Base-by-base conservation (phyloP, 2,113 vertebrate species). In the Echinops telfairi region DNA sequence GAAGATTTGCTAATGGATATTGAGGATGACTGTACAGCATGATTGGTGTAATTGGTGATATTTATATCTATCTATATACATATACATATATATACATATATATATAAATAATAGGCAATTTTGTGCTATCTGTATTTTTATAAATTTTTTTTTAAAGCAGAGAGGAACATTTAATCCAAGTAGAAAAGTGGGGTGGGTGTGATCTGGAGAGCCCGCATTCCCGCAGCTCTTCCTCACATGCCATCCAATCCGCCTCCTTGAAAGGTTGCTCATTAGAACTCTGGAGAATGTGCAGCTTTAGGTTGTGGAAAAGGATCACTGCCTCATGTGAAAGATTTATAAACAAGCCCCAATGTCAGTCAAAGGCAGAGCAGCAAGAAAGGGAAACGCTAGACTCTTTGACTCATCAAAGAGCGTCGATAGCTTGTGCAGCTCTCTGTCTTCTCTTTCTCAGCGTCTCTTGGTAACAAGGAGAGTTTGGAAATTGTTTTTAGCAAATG, bases 271-370 rank as follows among this genome's bases (percentile, higher is more conserved):
- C 25, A 80, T 88, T 90, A 94, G 91, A 95, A 95, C 40, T 92
- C 75, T 5, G 0, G 68, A 96, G 86, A 93, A 93, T 88, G 90
- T 86, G 82, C 62, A 93, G 58, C 88, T 95, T 83, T 95, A 96
- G 79, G 23, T 91, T 90, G 96, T 96, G 85, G 94, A 95, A 95
- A 97, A 87, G 62, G 92, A 97, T 93, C 36, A 73, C 38, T 20
- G 43, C 38, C 85, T 97, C 95, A 83, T 57, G 86, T 96, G 88
- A 62, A 97, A 97, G 93, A 97, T 96, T 96, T 97, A 92, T 93
- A 97, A 97, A 76, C 84, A 97, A 90, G 82, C 73, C 73, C 78
- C 0, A 1, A 58, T 97, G 90, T 96, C 93, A 96, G 87, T 96
- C 93, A 95, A 95, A 97, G 79, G n/a, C 91, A 96, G 86, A 94